Evolutionary conservation across 35 echinoderm and acorn worm genomes (phyloP).

Genomic region (Ophiothrix spiculata): DNA sequence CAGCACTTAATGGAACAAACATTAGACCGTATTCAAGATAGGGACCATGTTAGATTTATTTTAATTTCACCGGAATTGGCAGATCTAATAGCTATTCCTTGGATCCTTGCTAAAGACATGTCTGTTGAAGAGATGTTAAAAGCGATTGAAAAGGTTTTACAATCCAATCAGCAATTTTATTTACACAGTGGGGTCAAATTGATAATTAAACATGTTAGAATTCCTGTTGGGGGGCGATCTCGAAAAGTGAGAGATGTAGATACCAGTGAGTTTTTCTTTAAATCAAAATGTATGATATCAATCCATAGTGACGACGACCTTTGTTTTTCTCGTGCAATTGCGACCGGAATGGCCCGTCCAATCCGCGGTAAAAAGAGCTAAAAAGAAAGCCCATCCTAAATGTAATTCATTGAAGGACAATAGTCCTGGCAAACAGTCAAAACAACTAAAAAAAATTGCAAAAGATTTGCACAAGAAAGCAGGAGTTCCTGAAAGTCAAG

Average conservation of each 20-base stretch:
- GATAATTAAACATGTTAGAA: conserved; percentile 40
- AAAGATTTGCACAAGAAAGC: conserved; percentile 46
- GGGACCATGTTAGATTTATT: conserved; percentile 35
- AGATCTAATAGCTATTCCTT: conserved; percentile 38
- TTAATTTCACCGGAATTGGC: conserved; percentile 25
- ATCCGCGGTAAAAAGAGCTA: too few relatives aligned
- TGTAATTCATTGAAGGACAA: neutral
- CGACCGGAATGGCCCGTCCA: too few relatives aligned
- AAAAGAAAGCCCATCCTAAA: conserved; percentile 25
- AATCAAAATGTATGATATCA: neutral
- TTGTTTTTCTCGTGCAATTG: conserved; percentile 58
- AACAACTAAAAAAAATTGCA: conserved; percentile 32
- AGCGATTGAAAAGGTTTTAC: conserved; percentile 34
- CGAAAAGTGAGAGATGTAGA: neutral
- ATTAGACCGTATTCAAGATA: neutral
- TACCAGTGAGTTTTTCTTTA: neutral
- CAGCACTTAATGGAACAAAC: conserved; percentile 15
- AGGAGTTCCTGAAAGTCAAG: conserved; percentile 40
- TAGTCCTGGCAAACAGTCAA: neutral
- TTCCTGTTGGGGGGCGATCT: conserved; percentile 1
- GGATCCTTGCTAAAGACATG: conserved; percentile 21
- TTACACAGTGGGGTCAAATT: conserved; percentile 22
- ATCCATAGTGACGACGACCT: conserved; percentile 19
- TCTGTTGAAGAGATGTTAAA: conserved; percentile 26
- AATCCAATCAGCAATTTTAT: conserved; percentile 37